These are phyloP conservation scores for Ctenosaura bakeri DNA, from an alignment of 2,797 vertebrate genomes.

Conservation along the genomic window DNA sequence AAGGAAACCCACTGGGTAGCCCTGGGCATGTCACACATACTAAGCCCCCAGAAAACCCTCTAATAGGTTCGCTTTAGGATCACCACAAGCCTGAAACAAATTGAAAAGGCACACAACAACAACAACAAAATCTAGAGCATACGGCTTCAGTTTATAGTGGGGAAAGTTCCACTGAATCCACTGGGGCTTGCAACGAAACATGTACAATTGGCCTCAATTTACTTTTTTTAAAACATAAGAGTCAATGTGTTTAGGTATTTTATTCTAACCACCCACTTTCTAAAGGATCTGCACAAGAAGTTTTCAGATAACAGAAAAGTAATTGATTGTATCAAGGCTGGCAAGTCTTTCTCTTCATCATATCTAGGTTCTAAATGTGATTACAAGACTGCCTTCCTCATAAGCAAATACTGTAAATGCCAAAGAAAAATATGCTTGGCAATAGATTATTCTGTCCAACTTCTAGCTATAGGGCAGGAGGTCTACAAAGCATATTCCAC, in stretches of 20 bases:
- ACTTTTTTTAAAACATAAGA: not conserved
- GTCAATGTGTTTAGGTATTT: slow-evolving; percentile 2
- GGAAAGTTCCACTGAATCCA: not conserved
- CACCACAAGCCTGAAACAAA: no score
- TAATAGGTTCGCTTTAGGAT: no score
- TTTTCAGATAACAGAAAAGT: not conserved
- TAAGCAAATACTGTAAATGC: slow-evolving; percentile 30
- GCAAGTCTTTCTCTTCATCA: not conserved
- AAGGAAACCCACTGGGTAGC: no score
- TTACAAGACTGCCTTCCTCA: slow-evolving; percentile 20
- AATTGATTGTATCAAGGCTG: not conserved
- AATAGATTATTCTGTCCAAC: not conserved
- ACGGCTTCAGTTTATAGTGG: no score
- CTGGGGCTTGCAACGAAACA: not conserved
- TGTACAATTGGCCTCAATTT: not conserved
- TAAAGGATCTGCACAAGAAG: slow-evolving; percentile 8
- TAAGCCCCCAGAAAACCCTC: no score
- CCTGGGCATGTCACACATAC: no score
- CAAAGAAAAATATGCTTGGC: slow-evolving; percentile 14
- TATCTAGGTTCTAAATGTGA: slow-evolving; percentile 10
- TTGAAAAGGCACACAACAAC: no score
- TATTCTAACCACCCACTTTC: slow-evolving; percentile 6
- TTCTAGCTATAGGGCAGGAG: not conserved
- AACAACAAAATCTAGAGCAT: no score
- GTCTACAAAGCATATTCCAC: not conserved